Percentiles rank a stretch among this genome's conserved stretches.
Evolutionary conservation across 1,140 invertebrate species (phyloP).

Genomic region (Mylabris phalerata): DNA sequence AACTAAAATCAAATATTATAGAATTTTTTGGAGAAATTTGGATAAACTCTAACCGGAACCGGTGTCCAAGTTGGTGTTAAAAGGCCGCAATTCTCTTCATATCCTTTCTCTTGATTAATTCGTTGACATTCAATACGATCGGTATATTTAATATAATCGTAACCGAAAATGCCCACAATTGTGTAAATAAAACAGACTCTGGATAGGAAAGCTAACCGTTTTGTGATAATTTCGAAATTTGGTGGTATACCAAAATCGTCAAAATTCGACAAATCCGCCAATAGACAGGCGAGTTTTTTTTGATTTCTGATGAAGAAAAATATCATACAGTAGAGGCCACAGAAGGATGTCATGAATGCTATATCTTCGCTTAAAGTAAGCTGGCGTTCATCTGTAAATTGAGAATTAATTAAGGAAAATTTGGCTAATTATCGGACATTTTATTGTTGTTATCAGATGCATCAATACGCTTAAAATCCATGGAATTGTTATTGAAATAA

Average conservation of each 20-base stretch:
- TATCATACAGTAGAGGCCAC: conserved; percentile 3
- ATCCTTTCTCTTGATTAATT: conserved; percentile 1
- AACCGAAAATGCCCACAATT: neutral
- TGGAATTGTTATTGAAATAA: neutral
- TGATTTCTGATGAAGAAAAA: conserved; percentile 4
- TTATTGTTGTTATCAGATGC: conserved; percentile 1
- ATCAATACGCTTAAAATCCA: conserved; percentile 5
- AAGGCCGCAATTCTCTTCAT: conserved; percentile 5
- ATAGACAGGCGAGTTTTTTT: neutral
- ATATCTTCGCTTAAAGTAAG: conserved; percentile 4
- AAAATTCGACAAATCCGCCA: conserved; percentile 4
- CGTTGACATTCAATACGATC: neutral
- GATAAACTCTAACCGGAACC: conserved; percentile 7
- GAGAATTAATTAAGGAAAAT: neutral
- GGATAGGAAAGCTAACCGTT: conserved; percentile 1
- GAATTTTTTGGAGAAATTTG: neutral
- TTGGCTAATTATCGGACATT: neutral
- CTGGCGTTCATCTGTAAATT: neutral
- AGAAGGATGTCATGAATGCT: neutral
- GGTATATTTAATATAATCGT: neutral
- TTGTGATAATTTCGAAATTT: conserved; percentile 1
- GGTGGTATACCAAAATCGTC: conserved; percentile 6
- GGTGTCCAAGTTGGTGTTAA: conserved; percentile 12
- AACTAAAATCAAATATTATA: neutral
- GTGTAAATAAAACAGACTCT: neutral